Base-by-base conservation (phyloP, 2,888 invertebrate species). In the Microchrysa polita region DNA sequence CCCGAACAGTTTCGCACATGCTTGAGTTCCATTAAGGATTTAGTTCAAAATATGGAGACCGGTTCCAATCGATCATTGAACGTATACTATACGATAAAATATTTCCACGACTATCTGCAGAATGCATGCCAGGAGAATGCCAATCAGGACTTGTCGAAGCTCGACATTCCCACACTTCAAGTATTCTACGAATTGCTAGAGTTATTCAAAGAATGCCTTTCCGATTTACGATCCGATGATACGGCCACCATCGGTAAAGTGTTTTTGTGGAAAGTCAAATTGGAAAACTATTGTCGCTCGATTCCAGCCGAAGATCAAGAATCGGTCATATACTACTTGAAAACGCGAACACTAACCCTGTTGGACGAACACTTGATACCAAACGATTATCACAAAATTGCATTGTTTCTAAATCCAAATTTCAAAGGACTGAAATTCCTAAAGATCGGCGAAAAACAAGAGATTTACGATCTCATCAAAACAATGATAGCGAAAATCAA, bases 361-460 rank as follows among this genome's bases (percentile, higher is more conserved):
- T 22, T 74, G 1, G 72, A 75, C 55, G 69, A 75, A 53, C 69
- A 75, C 27, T 74, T 75, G 23, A 55, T 59, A 10, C 69, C 73
- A 53, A 74, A 72, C n/a, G 76, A 75, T 40, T 69, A 73, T 42
- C 75, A 76, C 61, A 73, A 75, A 72, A 42, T 76, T 42, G 75
- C 76, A 16, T 60, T 76, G 16, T 76, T 76, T 20, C 20, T 76
- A 7, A 74, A 76, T 67, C 76, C 76, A 9, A 76, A 76, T 60
- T 76, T 76, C 42, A 76, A 76, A 69, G 75, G 72, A 40, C 18
- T 76, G 14, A 76, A 76, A 73, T 76, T 76, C 60, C 67, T 76
- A 27, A 71, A 65, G 20, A 59, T 69, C 23, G 22, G 40, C 10
- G 76, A 76, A 57, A 69, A 69, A 57, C 69, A 69, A 14, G 69